Base-by-base conservation (phyloP, 1,140 invertebrate species). In the Physella acuta region DNA sequence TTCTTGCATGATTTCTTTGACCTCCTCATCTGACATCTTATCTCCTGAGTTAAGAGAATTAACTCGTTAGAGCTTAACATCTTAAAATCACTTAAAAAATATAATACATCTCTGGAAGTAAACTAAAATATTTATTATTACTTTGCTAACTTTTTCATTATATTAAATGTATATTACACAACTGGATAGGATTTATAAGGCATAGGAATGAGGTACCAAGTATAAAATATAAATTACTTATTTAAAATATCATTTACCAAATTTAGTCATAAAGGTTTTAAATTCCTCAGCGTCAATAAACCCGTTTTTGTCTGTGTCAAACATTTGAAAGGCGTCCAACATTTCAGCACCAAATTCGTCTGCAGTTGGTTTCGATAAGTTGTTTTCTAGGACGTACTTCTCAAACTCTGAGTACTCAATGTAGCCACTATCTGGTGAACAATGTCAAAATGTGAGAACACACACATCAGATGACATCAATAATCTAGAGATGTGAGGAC, bases 361-460 rank as follows among this genome's bases (percentile, higher is more conserved):
- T 88, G 97, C 94, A 86, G 97, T 97, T 94, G 98, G 56, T 26
- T 61, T 70, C 5, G 34, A 62, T 53, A 72, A 49, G 17, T 51
- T 98, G 90, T 98, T 98, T 83, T 94, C 91, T 77, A 95, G 94
- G 94, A 98, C 98, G 94, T 98, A 98, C 78, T 94, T 97, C 76
- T 98, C 89, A 88, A 99, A 98, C 87, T 98, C 95, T 76, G 95
- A 94, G 86, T 98, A 98, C 87, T 98, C 95, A 87, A 98, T 72
- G 16, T 31, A 51, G 2, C 76, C 76, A 58, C 71, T 73, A 3
- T 61, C 76, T 77, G n/a, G n/a, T n/a, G n/a, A n/a, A n/a, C n/a
- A n/a, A n/a, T n/a, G n/a, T n/a, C n/a, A n/a, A n/a, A n/a, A n/a
- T n/a, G n/a, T n/a, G n/a, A n/a, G n/a, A n/a, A n/a, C n/a, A n/a